Evolutionary conservation across 2,888 invertebrate genomes (phyloP).

Genomic region (Sarcophaga variegata): DNA sequence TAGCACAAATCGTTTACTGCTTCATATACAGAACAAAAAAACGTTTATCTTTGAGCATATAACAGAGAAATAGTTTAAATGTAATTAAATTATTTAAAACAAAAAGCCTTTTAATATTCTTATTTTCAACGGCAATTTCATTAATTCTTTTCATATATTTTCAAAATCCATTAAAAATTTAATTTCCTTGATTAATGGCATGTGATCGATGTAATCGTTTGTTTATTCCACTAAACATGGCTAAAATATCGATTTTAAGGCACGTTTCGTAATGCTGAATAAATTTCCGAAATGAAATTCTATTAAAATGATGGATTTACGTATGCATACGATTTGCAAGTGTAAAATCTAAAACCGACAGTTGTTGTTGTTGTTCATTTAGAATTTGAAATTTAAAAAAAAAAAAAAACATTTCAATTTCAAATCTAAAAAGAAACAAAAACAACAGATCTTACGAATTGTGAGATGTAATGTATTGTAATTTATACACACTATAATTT

Average conservation of each 20-base stretch:
- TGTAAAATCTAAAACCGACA: neutral
- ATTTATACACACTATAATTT: no score
- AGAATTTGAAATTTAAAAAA: neutral
- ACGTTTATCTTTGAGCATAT: neutral
- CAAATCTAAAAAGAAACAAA: neutral
- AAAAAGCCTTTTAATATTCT: no score
- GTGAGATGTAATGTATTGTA: no score
- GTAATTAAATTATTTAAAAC: no score
- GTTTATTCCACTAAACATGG: neutral
- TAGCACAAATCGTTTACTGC: no score
- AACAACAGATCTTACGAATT: neutral
- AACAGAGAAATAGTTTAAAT: no score
- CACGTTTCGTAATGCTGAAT: constrained; percentile 6
- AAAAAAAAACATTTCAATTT: constrained; percentile 7
- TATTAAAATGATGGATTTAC: neutral
- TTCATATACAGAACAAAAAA: neutral
- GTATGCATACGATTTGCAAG: neutral
- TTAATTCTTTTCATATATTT: constrained; percentile 23
- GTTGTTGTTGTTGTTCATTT: neutral
- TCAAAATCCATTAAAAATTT: constrained; percentile 1
- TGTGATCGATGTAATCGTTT: neutral
- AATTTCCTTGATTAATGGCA: constrained; percentile 21
- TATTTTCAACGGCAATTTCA: neutral
- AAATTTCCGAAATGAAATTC: constrained; percentile 1
- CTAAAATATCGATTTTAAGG: constrained; percentile 4